A percentile compares a stretch with the other conserved stretches of the same genome.
phyloP scores from a whole-genome alignment of 2,113 vertebrate genomes.

The Microtus montanus region DNA sequence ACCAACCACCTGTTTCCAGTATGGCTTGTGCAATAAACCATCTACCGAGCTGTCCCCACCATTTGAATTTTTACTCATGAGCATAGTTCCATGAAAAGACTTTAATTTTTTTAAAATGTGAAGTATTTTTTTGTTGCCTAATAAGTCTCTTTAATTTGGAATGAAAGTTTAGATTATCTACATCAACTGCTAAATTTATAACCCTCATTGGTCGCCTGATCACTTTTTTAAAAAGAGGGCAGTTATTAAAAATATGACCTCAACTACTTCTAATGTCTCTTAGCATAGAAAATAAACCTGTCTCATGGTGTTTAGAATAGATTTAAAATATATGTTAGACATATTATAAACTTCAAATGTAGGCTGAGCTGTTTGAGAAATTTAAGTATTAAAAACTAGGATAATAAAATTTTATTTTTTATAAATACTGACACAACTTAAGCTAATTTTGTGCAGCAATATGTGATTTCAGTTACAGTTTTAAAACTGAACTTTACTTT shows the following conservation, averaged over 20 bases:
- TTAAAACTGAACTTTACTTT: slow-evolving; percentile 13
- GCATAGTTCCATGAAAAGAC: not conserved
- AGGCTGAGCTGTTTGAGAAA: not conserved
- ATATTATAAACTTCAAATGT: not conserved
- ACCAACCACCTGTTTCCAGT: not conserved
- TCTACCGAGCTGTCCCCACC: not conserved
- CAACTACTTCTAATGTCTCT: not conserved
- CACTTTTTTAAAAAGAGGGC: not conserved
- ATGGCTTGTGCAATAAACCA: not conserved
- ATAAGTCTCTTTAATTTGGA: not conserved
- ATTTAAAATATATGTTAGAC: not conserved
- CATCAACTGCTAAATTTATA: not conserved
- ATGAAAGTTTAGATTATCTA: not conserved
- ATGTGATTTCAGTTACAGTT: not conserved
- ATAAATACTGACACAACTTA: not conserved
- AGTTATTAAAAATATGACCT: not conserved
- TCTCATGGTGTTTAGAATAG: not conserved
- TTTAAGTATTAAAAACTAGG: not conserved
- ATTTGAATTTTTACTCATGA: not conserved
- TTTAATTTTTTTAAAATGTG: not conserved
- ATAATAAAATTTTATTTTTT: slow-evolving; percentile 30
- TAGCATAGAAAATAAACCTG: not conserved
- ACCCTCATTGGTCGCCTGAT: not conserved
- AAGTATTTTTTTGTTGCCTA: not conserved
- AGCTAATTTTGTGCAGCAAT: not conserved